Evolutionary conservation across 2,888 invertebrate species (phyloP).

Genomic region (Folsomia manolachei): DNA sequence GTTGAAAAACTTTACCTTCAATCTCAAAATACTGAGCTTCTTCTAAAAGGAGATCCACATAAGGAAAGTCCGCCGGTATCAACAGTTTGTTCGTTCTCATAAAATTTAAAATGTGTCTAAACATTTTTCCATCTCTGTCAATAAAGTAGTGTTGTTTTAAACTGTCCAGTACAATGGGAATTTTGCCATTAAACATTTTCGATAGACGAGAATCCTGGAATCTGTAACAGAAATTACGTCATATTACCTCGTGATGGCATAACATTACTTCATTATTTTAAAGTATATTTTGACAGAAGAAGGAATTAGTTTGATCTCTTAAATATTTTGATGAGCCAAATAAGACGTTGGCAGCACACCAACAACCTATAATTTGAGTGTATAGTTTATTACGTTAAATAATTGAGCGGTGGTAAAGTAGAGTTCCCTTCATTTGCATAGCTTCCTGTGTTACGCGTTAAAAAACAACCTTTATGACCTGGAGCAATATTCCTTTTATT

Average conservation of each 20-base stretch:
- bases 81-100: slow-evolving; percentile 85
- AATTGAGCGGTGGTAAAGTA: neutral
- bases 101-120: slow-evolving; percentile 91
- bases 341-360: neutral
- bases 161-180: slow-evolving; percentile 92
- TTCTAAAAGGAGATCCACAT: slow-evolving; percentile 80
- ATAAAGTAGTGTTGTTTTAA: slow-evolving; percentile 98
- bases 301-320: neutral
- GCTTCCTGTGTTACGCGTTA: slow-evolving; percentile 7
- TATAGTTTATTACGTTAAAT: neutral
- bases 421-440: slow-evolving; percentile 9
- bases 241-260: neutral
- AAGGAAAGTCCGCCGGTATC: slow-evolving; percentile 81
- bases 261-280: too few species aligned
- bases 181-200: slow-evolving; percentile 89
- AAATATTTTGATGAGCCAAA: neutral
- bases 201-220: slow-evolving; percentile 89
- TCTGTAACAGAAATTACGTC: slow-evolving; percentile 59
- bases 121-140: slow-evolving; percentile 62
- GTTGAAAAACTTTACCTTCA: too few species aligned
- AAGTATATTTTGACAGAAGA: neutral
- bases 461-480: neutral
- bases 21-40: slow-evolving; percentile 91
- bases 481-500: neutral
- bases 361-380: neutral